Evolutionary conservation across 1,140 invertebrate species (phyloP).

Genomic region (Tetragnatha versicolor): DNA sequence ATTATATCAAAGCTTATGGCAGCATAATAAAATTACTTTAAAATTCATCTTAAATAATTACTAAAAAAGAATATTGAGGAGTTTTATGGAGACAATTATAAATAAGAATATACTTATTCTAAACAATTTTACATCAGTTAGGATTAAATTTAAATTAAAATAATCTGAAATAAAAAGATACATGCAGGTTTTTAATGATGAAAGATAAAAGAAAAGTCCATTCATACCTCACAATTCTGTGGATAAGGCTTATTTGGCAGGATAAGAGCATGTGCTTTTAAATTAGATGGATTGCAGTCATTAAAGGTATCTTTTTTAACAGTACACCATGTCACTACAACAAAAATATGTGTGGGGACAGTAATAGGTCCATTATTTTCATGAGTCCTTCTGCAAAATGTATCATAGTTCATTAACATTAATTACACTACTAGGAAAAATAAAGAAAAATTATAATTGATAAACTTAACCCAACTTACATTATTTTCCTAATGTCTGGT

Average conservation of each 20-base stretch:
- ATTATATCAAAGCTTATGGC: not conserved
- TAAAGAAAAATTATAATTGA: too few species aligned
- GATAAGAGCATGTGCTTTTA: slow-evolving; percentile 5
- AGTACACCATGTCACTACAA: slow-evolving; percentile 34
- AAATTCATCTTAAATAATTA: not conserved
- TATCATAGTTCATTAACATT: too few species aligned
- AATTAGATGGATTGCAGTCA: slow-evolving; percentile 19
- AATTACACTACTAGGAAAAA: too few species aligned
- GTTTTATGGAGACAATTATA: not conserved
- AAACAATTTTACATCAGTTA: not conserved
- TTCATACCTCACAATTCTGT: slow-evolving; percentile 47
- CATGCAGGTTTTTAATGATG: not conserved
- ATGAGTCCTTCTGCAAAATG: slow-evolving; percentile 1
- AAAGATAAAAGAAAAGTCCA: not conserved
- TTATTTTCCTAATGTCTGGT: slow-evolving; percentile 6
- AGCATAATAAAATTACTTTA: not conserved
- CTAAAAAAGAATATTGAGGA: not conserved
- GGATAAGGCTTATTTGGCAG: slow-evolving; percentile 30
- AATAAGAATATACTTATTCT: not conserved
- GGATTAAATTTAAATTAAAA: not conserved
- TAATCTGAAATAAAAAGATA: not conserved
- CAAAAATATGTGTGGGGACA: slow-evolving; percentile 44
- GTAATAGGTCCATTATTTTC: slow-evolving; percentile 19
- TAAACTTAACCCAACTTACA: too few species aligned
- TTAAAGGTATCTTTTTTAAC: not conserved